A percentile compares a stretch with the other conserved stretches of the same genome.
phyloP scores from a whole-genome alignment of 1,140 invertebrate genomes.

The Acyrthosiphon pisum region DNA sequence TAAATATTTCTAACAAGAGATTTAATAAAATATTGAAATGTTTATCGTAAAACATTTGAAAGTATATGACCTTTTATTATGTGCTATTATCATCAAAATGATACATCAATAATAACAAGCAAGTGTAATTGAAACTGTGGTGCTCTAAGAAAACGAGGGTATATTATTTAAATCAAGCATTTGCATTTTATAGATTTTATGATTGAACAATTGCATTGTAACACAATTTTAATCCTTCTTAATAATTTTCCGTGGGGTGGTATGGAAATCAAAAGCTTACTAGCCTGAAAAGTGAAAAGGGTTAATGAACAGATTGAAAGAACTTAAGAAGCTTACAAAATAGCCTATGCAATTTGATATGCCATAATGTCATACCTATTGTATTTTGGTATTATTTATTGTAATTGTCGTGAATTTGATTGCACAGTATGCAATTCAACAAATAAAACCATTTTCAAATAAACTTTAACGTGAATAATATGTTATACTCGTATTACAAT shows the following conservation, averaged over 20 bases:
- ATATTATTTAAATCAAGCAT: not conserved
- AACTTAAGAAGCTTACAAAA: conserved; percentile 45
- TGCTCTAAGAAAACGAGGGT: not conserved
- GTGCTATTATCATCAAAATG: not conserved
- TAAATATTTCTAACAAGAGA: not conserved
- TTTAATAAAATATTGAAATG: not conserved
- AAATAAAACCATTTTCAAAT: not conserved
- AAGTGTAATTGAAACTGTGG: not conserved
- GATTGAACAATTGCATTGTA: not conserved
- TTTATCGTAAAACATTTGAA: not conserved
- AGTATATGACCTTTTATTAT: not conserved
- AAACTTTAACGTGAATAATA: not conserved
- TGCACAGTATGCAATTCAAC: not conserved
- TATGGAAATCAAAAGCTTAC: not conserved
- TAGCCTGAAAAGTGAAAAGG: not conserved
- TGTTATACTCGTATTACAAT: not conserved
- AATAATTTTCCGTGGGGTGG: not conserved
- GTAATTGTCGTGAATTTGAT: not conserved
- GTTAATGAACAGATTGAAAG: not conserved
- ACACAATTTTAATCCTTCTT: not conserved
- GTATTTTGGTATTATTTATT: not conserved
- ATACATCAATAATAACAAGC: not conserved
- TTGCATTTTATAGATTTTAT: not conserved
- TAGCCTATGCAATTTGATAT: not conserved
- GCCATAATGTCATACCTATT: not conserved